Conservation (phyloP, 2,113 vertebrate species). For the Rynchops niger region DNA sequence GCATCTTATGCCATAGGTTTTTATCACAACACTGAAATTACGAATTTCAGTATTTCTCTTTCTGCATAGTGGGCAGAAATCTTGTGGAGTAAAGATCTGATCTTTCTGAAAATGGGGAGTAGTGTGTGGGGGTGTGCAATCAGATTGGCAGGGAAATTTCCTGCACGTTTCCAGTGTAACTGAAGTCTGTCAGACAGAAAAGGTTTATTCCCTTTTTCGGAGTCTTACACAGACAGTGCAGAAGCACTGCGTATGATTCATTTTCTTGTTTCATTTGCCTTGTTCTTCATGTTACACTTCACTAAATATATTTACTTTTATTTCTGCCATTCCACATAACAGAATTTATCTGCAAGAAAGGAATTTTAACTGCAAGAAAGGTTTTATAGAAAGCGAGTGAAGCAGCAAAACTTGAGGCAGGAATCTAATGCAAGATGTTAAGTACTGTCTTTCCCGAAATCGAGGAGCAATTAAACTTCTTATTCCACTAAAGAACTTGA, state of each 20-base stretch:
- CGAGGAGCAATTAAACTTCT: slow-evolving; percentile 1
- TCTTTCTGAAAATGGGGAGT: not conserved
- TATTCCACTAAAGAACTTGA: slow-evolving; percentile 1
- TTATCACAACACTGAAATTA: not conserved
- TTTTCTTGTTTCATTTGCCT: slow-evolving; percentile 45
- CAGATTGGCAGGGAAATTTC: not conserved
- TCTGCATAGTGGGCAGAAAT: not conserved
- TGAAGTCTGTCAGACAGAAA: not conserved
- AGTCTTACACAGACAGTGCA: not conserved
- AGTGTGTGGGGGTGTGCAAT: not conserved
- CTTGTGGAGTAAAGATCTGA: not conserved
- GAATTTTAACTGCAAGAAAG: not conserved
- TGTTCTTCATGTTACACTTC: slow-evolving; percentile 45
- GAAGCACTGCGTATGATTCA: not conserved
- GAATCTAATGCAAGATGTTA: slow-evolving; percentile 23
- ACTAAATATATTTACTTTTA: slow-evolving; percentile 56
- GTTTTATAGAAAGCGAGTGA: not conserved
- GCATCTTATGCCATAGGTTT: not conserved
- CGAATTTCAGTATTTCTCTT: not conserved
- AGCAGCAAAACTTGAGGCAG: not conserved
- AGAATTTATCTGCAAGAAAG: not conserved
- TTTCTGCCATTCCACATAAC: not conserved
- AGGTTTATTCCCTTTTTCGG: not conserved
- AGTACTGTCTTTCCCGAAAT: not conserved
- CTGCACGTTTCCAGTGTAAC: not conserved